Conservation (phyloP, 92 coral and sea anemone species). For the Paramuricea clavata region DNA sequence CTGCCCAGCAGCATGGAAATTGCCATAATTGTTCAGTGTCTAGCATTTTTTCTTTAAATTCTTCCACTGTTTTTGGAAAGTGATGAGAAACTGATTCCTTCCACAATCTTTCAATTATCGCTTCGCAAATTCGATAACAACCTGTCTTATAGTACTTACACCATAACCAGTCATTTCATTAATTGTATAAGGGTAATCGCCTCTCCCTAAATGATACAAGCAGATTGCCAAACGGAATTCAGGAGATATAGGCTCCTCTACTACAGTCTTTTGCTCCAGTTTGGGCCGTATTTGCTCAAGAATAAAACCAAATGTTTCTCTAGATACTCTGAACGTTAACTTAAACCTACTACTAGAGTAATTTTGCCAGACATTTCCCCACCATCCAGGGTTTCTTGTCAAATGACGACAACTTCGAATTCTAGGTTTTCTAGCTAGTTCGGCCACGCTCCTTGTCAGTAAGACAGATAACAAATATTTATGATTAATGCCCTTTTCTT, state of each 20-base stretch:
- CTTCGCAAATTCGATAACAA: conserved; percentile 47
- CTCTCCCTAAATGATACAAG: conserved; percentile 41
- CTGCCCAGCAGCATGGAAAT: conserved; percentile 57
- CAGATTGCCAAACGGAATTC: conserved; percentile 50
- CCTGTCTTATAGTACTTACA: conserved; percentile 29
- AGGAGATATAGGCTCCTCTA: conserved; percentile 56
- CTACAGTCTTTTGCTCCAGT: conserved; percentile 32
- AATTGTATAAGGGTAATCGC: conserved; percentile 50
- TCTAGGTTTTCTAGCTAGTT: background rate
- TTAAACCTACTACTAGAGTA: conserved; percentile 62
- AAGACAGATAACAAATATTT: too few relatives aligned
- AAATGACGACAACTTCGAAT: conserved; percentile 33
- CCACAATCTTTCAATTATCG: conserved; percentile 30
- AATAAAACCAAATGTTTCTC: conserved; percentile 51
- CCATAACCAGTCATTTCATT: conserved; percentile 56
- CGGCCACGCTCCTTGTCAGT: background rate
- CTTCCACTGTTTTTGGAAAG: conserved; percentile 46
- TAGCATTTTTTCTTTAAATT: conserved; percentile 43
- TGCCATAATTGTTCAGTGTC: conserved; percentile 59
- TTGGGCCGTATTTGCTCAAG: conserved; percentile 11
- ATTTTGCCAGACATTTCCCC: conserved; percentile 39
- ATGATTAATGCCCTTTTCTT: too few relatives aligned
- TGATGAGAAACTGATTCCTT: conserved; percentile 27
- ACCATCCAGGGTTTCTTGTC: conserved; percentile 61
- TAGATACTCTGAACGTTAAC: conserved; percentile 62